Evolutionary conservation across 2,113 vertebrate species (phyloP).

Genomic region (Danionella cerebrum): DNA sequence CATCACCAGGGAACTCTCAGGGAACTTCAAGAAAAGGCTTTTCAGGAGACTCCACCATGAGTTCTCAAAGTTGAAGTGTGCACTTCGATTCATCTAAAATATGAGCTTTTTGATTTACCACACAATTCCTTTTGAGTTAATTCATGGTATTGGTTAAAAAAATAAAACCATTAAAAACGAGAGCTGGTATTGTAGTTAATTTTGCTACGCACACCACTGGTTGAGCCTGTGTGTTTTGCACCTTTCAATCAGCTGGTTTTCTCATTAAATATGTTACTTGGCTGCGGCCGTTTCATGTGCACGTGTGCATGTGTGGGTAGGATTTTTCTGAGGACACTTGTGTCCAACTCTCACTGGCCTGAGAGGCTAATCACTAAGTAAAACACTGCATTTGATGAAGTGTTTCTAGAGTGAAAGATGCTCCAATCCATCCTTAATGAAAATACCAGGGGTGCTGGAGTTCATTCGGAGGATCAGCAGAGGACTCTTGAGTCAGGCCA

Average conservation of each 20-base stretch:
- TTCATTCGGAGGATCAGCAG: conserved; percentile 84
- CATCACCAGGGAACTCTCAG: too few relatives aligned
- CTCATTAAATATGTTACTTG: not conserved
- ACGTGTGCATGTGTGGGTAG: conserved; percentile 50
- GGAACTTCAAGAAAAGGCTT: too few relatives aligned
- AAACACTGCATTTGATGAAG: conserved; percentile 99
- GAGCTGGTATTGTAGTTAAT: too few relatives aligned
- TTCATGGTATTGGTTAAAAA: too few relatives aligned
- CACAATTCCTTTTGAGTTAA: too few relatives aligned
- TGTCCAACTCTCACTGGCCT: conserved; percentile 81
- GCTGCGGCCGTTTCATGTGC: not conserved
- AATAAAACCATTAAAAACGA: not conserved
- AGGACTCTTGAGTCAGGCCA: conserved; percentile 69
- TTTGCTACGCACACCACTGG: not conserved
- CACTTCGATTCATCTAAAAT: too few relatives aligned
- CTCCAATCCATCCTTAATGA: conserved; percentile 98
- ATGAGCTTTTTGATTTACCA: too few relatives aligned
- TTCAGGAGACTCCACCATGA: too few relatives aligned
- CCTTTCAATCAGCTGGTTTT: not conserved
- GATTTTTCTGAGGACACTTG: conserved; percentile 70
- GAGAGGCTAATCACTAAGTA: conserved; percentile 98
- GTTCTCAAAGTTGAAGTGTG: too few relatives aligned
- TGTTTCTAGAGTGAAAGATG: conserved; percentile 94
- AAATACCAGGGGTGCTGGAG: conserved; percentile 85
- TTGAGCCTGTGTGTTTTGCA: not conserved